A percentile compares a stretch with the other conserved stretches of the same genome.
Evolutionary conservation across 2,888 invertebrate species (phyloP).

Genomic region (Meteorus colon): DNA sequence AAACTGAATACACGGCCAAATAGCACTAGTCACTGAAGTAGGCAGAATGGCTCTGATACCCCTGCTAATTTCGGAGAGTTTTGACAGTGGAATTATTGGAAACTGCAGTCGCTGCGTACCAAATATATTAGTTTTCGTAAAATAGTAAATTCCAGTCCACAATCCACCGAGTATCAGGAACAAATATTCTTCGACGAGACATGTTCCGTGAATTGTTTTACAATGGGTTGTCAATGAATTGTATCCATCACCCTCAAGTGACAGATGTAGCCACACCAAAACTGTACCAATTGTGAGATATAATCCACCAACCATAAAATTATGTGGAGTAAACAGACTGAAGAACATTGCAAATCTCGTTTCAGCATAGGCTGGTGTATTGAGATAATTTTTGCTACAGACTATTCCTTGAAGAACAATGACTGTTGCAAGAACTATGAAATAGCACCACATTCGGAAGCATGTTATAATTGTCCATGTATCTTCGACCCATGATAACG

Average conservation of each 20-base stretch:
- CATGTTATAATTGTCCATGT: slow-evolving; percentile 78
- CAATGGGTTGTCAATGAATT: slow-evolving; percentile 74
- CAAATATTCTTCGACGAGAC: slow-evolving; percentile 80
- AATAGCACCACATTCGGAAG: slow-evolving; percentile 80
- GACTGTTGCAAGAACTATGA: slow-evolving; percentile 78
- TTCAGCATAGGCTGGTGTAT: slow-evolving; percentile 77
- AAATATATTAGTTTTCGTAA: slow-evolving; percentile 76
- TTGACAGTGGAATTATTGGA: slow-evolving; percentile 82
- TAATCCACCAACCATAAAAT: slow-evolving; percentile 75
- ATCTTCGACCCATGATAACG: slow-evolving; percentile 79
- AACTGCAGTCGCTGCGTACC: slow-evolving; percentile 78
- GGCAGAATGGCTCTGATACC: slow-evolving; percentile 77
- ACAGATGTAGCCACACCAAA: slow-evolving; percentile 81
- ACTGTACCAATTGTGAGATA: slow-evolving; percentile 80
- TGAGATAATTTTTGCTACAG: slow-evolving; percentile 81
- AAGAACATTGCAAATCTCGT: slow-evolving; percentile 81
- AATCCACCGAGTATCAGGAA: slow-evolving; percentile 80
- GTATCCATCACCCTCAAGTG: slow-evolving; percentile 78
- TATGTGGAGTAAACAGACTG: slow-evolving; percentile 78
- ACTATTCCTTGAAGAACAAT: slow-evolving; percentile 83
- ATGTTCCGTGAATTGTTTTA: slow-evolving; percentile 73
- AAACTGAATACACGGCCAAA: slow-evolving; percentile 79
- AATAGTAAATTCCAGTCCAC: slow-evolving; percentile 79
- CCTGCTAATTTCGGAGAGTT: slow-evolving; percentile 80
- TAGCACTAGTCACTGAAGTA: slow-evolving; percentile 77